Evolutionary conservation across 2,797 vertebrate genomes (phyloP), one percentile per base, ranked within the genome.

Genomic region (Remorina albescens): DNA sequence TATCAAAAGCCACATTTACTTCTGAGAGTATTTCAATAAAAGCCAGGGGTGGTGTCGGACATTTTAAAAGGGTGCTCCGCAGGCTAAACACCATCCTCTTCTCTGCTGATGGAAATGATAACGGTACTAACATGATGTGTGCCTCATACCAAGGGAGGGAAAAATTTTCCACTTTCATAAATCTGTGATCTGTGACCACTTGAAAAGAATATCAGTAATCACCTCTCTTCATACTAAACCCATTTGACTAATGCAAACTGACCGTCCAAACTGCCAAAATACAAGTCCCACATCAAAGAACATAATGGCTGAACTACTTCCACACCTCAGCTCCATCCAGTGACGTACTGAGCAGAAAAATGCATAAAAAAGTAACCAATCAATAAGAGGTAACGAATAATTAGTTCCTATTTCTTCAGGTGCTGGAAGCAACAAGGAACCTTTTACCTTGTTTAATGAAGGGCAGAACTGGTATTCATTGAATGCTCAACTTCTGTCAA

Each of bases 61-160:
- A 16, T 42, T 39, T 55, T 58, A 36, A 34, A 53, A 8, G 65
- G 65, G 53, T 53, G 53, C 37, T 58, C 18, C n/a, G 19, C 2
- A 16, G 8, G 39, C 47, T 60, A 50, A 71, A 56, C 3, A 2
- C 12, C 9, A 18, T 66, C 12, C 32, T 11, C 56, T 41, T 26
- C 49, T 26, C n/a, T 2, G 8, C 25, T n/a, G 60, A 54, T 59
- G 39, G 41, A 44, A 19, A 44, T 7, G 7, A 19, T 18, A 8
- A 19, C 8, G 28, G 32, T 18, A 36, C 8, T n/a, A 34, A 63
- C 12, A 64, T 8, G 6, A 62, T n/a, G 44, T 3, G 37, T 3
- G 26, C 16, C 26, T 13, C 50, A 50, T 21, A 11, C 18, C 16
- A 19, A 46, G 42, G 19, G 9, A 10, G 21, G 15, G 28, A 3